phyloP scores from a whole-genome alignment of 2,797 vertebrate genomes.

The Strix occidentalis region DNA sequence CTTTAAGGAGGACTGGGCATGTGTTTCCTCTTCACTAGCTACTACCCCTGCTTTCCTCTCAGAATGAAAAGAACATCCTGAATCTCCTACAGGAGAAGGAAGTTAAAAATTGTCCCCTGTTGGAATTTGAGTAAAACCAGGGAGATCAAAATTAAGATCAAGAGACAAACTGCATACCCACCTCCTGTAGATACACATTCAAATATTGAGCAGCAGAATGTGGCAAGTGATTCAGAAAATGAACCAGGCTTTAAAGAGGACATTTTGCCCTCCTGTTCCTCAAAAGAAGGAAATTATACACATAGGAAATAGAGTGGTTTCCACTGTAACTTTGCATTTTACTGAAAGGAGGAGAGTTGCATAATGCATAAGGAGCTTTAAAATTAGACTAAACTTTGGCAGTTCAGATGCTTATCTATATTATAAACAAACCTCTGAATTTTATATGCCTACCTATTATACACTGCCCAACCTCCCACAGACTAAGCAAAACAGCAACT shows the following conservation, averaged over 20 bases:
- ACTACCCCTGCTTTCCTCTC: background rate
- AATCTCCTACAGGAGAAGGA: background rate
- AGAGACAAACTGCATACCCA: background rate
- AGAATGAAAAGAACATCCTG: background rate
- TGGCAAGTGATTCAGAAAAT: background rate
- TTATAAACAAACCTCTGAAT: constrained; percentile 20
- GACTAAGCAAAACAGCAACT: background rate
- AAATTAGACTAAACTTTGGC: constrained; percentile 38
- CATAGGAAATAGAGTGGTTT: background rate
- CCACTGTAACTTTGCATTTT: background rate
- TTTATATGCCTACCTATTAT: background rate
- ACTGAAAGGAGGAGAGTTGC: background rate
- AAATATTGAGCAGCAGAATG: background rate
- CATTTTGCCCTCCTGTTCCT: background rate
- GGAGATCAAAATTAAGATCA: background rate
- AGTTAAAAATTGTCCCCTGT: background rate
- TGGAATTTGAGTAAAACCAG: background rate
- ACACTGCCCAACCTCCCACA: background rate
- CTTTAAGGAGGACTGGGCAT: background rate
- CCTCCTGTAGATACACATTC: background rate
- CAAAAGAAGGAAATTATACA: background rate
- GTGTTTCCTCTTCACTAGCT: background rate
- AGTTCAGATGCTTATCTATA: background rate
- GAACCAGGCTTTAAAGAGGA: background rate
- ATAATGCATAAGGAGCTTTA: constrained; percentile 28